Conservation (phyloP, 2,797 vertebrate genomes). For the Apodemus agrarius region DNA sequence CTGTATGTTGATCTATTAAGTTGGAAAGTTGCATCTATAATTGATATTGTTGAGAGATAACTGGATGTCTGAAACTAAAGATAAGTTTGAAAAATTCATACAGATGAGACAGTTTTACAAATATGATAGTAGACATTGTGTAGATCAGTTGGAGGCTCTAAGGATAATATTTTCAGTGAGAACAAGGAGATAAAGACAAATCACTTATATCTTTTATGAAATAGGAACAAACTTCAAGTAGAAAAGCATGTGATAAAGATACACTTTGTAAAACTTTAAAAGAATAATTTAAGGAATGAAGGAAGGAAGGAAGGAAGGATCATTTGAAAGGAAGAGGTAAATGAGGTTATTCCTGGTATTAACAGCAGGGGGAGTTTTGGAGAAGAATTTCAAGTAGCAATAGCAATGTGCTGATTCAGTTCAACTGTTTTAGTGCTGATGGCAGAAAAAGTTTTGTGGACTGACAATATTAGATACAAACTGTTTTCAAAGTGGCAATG, state of each 20-base stretch:
- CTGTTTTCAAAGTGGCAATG: background rate
- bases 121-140: background rate
- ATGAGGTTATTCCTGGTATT: background rate
- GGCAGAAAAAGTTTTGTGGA: background rate
- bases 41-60: background rate
- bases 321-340: background rate
- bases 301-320: no score
- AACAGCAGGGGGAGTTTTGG: background rate
- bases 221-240: background rate
- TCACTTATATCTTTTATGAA: background rate
- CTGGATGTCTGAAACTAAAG: background rate
- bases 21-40: background rate
- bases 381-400: background rate
- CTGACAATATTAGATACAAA: background rate
- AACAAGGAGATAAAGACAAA: background rate
- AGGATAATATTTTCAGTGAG: background rate
- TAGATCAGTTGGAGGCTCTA: no score
- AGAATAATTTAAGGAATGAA: background rate
- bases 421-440: background rate
- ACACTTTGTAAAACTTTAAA: background rate
- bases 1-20: background rate
- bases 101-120: background rate
- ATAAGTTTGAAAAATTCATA: background rate
- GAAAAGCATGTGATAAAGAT: background rate
- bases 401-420: background rate